Evolutionary conservation across 2,797 vertebrate genomes (phyloP), one percentile per base, ranked within the genome.

Genomic region (Anniella stebbinsi): DNA sequence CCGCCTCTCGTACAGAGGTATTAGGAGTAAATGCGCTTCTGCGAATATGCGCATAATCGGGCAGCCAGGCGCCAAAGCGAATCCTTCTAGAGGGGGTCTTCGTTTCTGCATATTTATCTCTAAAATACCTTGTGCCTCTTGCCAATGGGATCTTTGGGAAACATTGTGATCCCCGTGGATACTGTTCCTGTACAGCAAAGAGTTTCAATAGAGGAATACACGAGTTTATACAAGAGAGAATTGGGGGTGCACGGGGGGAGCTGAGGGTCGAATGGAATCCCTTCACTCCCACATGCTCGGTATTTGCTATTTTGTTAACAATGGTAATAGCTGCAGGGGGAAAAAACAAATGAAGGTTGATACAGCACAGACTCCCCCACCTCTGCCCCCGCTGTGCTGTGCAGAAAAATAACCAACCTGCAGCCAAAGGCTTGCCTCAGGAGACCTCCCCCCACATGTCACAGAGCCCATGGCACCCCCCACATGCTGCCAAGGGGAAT

Each of bases 401-500:
- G 33, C 69, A 86, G 38, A 75, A 25, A 66, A 84, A 69, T 30
- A 60, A 60, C 38, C 36, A 86, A 88, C 54, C 90, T 75, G 28
- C 60, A 85, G 41, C 54, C 28, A 63, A 13, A 25, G 13, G n/a
- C 76, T 67, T 73, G 76, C 82, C 82, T 73, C 21, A 41, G 87
- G 67, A 88, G 90, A 66, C n/a, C 54, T 41, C 51, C n/a, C 54
- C 54, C 51, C 41, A 75, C 25, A 48, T 67, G 81, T 73, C 30
- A 78, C 25, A 21, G 41, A 80, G 41, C 38, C 75, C n/a, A 10
- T 81, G 57, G 57, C 57, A 76, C 30, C 51, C 54, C 66, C 57
- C n/a, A 10, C 82, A 23, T 73, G 73, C 75, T 86, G 83, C 83
- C 86, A 91, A 33, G 23, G 82, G 69, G 76, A 88, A 88, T 88